Percentiles rank a stretch among this genome's conserved stretches.
Conservation (phyloP, 2,888 invertebrate species). For the Drosophila hamatofila region DNA sequence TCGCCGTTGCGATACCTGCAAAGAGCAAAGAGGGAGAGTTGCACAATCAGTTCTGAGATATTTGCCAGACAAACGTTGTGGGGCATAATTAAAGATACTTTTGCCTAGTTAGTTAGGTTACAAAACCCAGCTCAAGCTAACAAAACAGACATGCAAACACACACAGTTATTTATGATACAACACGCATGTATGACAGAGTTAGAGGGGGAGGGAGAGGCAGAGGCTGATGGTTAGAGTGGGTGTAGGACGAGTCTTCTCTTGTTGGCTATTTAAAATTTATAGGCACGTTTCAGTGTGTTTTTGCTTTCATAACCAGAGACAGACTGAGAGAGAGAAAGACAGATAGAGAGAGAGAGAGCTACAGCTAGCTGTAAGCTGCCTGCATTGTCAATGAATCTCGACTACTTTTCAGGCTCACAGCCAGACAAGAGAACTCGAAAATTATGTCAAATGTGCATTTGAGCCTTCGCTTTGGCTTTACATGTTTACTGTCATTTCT, state of each 20-base stretch:
- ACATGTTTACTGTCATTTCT: constrained; percentile 42
- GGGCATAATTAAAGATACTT: constrained; percentile 57
- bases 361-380: constrained; percentile 2
- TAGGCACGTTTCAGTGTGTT: constrained; percentile 67
- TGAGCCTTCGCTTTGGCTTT: constrained; percentile 42
- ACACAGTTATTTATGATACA: constrained; percentile 45
- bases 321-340: not conserved
- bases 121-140: constrained; percentile 13
- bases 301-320: constrained; percentile 56
- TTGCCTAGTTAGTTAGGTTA: constrained; percentile 36
- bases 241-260: constrained; percentile 13
- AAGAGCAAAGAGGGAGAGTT: constrained; percentile 5
- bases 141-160: constrained; percentile 3
- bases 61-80: constrained; percentile 26
- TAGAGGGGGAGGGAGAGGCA: not conserved
- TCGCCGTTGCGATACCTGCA: constrained; percentile 90
- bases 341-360: not conserved
- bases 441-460: constrained; percentile 70
- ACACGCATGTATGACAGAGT: constrained; percentile 17
- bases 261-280: constrained; percentile 72
- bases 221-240: not conserved
- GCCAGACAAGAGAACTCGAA: constrained; percentile 45
- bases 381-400: constrained; percentile 40
- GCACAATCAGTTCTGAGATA: constrained; percentile 19
- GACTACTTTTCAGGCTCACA: constrained; percentile 38